A percentile compares a stretch with the other conserved stretches of the same genome.
These are phyloP conservation scores for Corythoichthys intestinalis DNA, from an alignment of 2,113 vertebrate species.

Conservation along the genomic window DNA sequence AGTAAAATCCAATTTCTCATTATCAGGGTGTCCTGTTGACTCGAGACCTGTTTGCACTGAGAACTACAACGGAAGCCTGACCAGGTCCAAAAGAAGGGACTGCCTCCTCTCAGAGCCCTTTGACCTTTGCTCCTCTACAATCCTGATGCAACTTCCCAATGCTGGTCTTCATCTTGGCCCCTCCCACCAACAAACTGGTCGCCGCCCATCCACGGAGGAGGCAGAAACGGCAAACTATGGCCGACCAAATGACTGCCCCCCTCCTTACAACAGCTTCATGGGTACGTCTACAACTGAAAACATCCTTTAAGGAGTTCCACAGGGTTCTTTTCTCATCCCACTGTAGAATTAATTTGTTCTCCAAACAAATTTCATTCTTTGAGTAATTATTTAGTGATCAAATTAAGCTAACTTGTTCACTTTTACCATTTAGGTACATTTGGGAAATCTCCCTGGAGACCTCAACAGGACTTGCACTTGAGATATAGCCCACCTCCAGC, in stretches of 20 bases:
- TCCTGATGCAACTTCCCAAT: constrained; percentile 62
- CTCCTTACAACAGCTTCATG: constrained; percentile 77
- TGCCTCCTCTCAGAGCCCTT: constrained; percentile 75
- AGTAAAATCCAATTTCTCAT: not conserved
- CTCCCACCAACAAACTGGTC: constrained; percentile 63
- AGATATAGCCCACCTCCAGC: constrained; percentile 41
- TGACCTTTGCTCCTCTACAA: constrained; percentile 61
- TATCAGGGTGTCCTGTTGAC: constrained; percentile 75
- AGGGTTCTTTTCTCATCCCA: not conserved
- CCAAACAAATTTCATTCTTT: no score
- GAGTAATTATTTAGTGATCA: no score
- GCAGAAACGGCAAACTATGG: constrained; percentile 61
- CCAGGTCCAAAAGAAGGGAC: constrained; percentile 75
- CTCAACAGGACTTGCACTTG: constrained; percentile 71
- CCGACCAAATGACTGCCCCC: constrained; percentile 59
- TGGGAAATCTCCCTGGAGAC: constrained; percentile 86
- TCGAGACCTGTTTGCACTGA: constrained; percentile 69
- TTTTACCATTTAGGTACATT: constrained; percentile 82
- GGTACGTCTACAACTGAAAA: constrained; percentile 68
- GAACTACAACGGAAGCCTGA: constrained; percentile 67
- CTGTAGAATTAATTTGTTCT: no score
- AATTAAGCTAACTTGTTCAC: not conserved
- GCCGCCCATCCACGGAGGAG: constrained; percentile 51
- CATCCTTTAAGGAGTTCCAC: not conserved
- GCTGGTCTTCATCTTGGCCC: constrained; percentile 54